phyloP scores from a whole-genome alignment of 1,140 invertebrate species.

The Caenorhabditis latens region DNA sequence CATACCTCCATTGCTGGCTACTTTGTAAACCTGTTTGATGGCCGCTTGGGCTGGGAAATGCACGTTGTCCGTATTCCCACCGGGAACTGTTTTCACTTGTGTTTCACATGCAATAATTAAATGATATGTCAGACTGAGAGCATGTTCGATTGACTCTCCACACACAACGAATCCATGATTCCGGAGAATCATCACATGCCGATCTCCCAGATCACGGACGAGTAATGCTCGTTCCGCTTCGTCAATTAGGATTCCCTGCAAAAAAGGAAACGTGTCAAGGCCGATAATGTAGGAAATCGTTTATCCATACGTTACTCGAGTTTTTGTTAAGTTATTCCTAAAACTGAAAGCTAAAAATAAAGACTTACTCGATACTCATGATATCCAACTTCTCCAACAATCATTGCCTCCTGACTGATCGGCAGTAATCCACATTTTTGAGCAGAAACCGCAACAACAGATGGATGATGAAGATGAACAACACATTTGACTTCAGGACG shows the following conservation, averaged over 20 bases:
- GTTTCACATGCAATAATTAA: slow-evolving; percentile 89
- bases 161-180: slow-evolving; percentile 96
- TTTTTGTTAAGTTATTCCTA: no score
- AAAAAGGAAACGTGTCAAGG: slow-evolving; percentile 41
- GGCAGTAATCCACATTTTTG: slow-evolving; percentile 81
- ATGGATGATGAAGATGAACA: slow-evolving; percentile 91
- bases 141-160: slow-evolving; percentile 95
- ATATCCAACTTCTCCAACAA: slow-evolving; percentile 79
- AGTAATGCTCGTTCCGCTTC: slow-evolving; percentile 79
- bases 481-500: slow-evolving; percentile 96
- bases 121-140: slow-evolving; percentile 90
- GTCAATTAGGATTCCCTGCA: slow-evolving; percentile 79
- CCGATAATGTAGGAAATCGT: slow-evolving; percentile 38
- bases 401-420: slow-evolving; percentile 80
- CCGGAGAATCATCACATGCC: slow-evolving; percentile 86
- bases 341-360: background rate
- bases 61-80: slow-evolving; percentile 63
- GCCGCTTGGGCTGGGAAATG: slow-evolving; percentile 71
- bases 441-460: slow-evolving; percentile 86
- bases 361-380: slow-evolving; percentile 78
- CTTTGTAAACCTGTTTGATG: slow-evolving; percentile 69
- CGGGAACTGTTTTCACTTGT: slow-evolving; percentile 78
- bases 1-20: slow-evolving; percentile 69
- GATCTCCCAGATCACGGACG: slow-evolving; percentile 79
- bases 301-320: background rate